Evolutionary conservation across 2,797 vertebrate genomes (phyloP), one percentile per base, ranked within the genome.

Genomic region (Cuniculus paca): DNA sequence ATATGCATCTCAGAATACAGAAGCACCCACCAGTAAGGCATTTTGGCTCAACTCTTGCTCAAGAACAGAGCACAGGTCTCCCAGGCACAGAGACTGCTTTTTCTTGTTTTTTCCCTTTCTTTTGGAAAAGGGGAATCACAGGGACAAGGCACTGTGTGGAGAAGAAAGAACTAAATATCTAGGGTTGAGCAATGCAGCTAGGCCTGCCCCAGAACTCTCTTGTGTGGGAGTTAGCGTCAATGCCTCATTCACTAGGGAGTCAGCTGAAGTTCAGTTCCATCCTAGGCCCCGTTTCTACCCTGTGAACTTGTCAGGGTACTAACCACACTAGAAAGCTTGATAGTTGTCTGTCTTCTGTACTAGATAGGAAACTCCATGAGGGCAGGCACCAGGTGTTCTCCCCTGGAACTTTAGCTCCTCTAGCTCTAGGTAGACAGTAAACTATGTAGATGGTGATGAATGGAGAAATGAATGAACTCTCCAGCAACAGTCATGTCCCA

Each of bases 1-100:
- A 90, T 70, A 17, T 83, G 34, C 39, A 83, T 36, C 61, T 95
- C 60, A 83, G 65, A 88, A 79, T 82, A 78, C 28, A 48, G 61
- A 70, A 6, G 79, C 77, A 58, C 39, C 58, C 24, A 39, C 54
- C 54, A 84, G 6, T n/a, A 48, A 87, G 80, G 26, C 48, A 48
- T 31, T 31, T 2, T 34, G 34, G 34, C 65, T 74, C 36, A 70
- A 26, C 24, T 74, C 78, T 42, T 45, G 10, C 24, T 84, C 60
- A 60, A 79, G 6, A 91, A 74, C 1, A 82, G 36, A 34, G 48
- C 24, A 26, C n/a, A 54, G 14, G 50, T 61, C 34, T 82, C 42
- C n/a, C 39, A 75, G 70, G 11, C 79, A 60, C 5, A 52, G 2
- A 85, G 6, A 17, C 20, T 90, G 56, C 2, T 63, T 75, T 88